Evolutionary conservation across 2,113 vertebrate genomes (phyloP).

Genomic region (Lasiurus cinereus): DNA sequence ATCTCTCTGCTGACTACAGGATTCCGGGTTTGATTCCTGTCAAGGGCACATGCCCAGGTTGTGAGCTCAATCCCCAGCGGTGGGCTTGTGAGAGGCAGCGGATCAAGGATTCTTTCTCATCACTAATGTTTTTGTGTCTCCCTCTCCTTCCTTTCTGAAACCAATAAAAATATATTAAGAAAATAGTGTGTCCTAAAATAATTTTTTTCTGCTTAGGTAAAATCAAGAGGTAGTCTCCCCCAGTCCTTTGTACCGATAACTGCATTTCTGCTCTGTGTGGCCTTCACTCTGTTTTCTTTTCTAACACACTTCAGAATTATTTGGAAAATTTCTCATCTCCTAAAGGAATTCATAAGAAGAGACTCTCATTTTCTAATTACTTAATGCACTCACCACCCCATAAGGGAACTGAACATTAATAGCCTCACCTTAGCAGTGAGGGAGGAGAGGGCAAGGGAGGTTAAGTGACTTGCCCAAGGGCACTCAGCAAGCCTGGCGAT

Average conservation of each 20-base stretch:
- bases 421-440: not conserved
- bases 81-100: too few species aligned
- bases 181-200: conserved; percentile 11
- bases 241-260: not conserved
- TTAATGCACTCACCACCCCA: not conserved
- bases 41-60: too few species aligned
- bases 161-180: not conserved
- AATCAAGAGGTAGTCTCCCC: not conserved
- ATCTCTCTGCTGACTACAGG: too few species aligned
- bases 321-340: conserved; percentile 64
- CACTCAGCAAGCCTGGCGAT: conserved; percentile 38
- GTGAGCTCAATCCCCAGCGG: too few species aligned
- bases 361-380: conserved; percentile 54
- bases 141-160: too few species aligned
- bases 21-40: too few species aligned
- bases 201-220: not conserved
- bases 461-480: conserved; percentile 29
- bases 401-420: not conserved
- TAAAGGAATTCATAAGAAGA: conserved; percentile 56
- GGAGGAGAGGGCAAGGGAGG: not conserved
- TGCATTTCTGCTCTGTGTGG: not conserved
- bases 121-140: too few species aligned
- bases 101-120: too few species aligned
- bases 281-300: conserved; percentile 6
- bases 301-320: conserved; percentile 39